Evolutionary conservation across 2,797 vertebrate species (phyloP).

Genomic region (Sciurus carolinensis): DNA sequence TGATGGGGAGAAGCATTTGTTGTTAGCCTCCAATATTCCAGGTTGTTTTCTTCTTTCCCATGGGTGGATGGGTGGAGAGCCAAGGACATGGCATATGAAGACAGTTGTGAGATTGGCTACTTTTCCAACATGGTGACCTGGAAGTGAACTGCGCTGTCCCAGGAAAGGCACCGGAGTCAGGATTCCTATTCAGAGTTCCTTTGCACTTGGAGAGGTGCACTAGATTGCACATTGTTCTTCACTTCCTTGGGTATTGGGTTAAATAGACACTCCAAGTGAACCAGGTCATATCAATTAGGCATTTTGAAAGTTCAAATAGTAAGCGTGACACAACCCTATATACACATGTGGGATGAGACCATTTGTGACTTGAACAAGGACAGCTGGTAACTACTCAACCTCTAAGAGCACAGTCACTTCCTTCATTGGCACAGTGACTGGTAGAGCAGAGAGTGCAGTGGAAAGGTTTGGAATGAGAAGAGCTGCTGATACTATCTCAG

Average conservation of each 20-base stretch:
- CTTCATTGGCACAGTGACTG: not conserved
- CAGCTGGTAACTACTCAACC: not conserved
- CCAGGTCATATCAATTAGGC: not conserved
- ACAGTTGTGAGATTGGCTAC: not conserved
- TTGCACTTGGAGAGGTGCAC: not conserved
- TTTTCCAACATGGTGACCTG: not conserved
- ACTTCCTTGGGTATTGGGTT: not conserved
- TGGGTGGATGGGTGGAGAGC: not conserved
- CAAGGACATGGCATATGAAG: not conserved
- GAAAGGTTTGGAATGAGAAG: constrained; percentile 27
- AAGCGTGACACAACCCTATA: not conserved
- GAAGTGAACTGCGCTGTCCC: not conserved
- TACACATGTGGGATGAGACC: not conserved
- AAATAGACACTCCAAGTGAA: not conserved
- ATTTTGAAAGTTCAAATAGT: not conserved
- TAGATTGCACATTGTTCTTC: not conserved
- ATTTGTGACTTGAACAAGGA: not conserved
- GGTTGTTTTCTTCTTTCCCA: not conserved
- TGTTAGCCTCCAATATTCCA: not conserved
- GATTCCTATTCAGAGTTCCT: not conserved
- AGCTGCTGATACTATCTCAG: not conserved
- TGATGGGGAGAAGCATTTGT: not conserved
- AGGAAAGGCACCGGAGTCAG: not conserved
- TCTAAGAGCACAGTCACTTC: constrained; percentile 86
- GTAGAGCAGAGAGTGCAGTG: not conserved